Evolutionary conservation across 2,113 vertebrate genomes (phyloP), one percentile per base, ranked within the genome.

Genomic region (Prunella himalayana): DNA sequence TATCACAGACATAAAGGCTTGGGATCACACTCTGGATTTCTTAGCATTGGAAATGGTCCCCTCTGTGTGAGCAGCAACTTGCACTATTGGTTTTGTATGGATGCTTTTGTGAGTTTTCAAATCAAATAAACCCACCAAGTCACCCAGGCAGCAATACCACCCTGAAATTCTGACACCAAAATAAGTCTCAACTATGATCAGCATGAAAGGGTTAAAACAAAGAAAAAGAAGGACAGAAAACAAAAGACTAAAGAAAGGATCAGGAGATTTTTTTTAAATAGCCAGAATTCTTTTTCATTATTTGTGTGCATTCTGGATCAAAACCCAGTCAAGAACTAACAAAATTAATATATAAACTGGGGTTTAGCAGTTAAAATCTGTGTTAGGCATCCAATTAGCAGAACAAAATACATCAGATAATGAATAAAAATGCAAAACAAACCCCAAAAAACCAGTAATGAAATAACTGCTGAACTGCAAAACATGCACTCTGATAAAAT

Each of bases 11-110:
- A 25, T 7, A 61, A 73, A 54, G 19, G 16, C 16, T 66, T 37
- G 19, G 27, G 51, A 47, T n/a, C 14, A 28, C 49, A 50, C 49
- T 83, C 44, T 17, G n/a, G 69, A 56, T 47, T 73, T 63, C 25
- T 45, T 2, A 71, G 16, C 6, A 11, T 0, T 41, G 51, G n/a
- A 66, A 61, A 51, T 2, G 13, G 13, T 57, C 47, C 53, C 13
- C 57, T 41, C 57, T 28, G 10, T 15, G 11, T 0, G 0, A 41
- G 20, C 2, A 21, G 41, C 44, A 69, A 8, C 5, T 47, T 57
- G n/a, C 19, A 63, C 22, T 16, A 44, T 2, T 16, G 33, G 21
- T 20, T 64, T 56, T 35, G 8, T 28, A 39, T 20, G 22, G 21
- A 59, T 7, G 8, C 2, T 61, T 88, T 30, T 78, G 33, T 31